Evolutionary conservation across 2,888 invertebrate species (phyloP).

Genomic region (Clitarchus hookeri): DNA sequence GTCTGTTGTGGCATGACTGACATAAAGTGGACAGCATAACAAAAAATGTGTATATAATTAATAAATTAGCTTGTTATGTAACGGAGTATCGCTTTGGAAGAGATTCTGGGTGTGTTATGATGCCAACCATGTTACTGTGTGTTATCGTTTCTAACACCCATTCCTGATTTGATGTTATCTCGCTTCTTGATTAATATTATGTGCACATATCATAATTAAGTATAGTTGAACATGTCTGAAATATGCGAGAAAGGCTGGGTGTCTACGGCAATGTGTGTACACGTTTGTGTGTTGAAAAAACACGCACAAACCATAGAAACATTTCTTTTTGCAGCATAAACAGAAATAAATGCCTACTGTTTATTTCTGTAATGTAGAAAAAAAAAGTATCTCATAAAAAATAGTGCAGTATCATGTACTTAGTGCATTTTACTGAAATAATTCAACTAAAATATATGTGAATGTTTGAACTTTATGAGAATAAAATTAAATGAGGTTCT

Average conservation of each 20-base stretch:
- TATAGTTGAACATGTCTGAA: not conserved
- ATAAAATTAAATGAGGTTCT: constrained; percentile 14
- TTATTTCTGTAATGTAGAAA: not conserved
- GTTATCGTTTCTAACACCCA: constrained; percentile 1
- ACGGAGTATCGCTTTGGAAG: not conserved
- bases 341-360: not conserved
- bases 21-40: not conserved
- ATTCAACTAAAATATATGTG: constrained; percentile 1
- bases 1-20: not conserved
- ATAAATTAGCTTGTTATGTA: not conserved
- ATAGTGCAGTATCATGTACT: constrained; percentile 8
- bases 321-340: constrained; percentile 1
- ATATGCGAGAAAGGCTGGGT: not conserved
- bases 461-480: constrained; percentile 14
- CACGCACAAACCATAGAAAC: constrained; percentile 10
- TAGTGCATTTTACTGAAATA: not conserved
- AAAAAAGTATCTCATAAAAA: not conserved
- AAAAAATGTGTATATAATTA: not conserved
- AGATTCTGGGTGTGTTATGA: not conserved
- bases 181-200: not conserved
- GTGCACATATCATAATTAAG: constrained; percentile 14
- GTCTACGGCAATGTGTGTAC: not conserved
- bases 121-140: constrained; percentile 14
- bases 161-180: constrained; percentile 7
- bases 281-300: constrained; percentile 8